Evolutionary conservation across 2,888 invertebrate genomes (phyloP).

Genomic region (Epirrhoe tristata): DNA sequence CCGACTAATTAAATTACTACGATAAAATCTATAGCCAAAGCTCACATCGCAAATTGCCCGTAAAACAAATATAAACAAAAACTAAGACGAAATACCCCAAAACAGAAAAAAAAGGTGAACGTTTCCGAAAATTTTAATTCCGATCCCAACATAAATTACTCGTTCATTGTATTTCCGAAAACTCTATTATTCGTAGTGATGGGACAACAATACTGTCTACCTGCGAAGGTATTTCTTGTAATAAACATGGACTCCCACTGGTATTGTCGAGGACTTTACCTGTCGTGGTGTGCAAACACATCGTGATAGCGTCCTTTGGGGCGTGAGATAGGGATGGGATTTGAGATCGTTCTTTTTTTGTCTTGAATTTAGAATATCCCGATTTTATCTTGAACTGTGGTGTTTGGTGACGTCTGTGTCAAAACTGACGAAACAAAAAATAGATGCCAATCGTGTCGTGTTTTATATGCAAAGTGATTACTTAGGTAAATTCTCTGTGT

Average conservation of each 20-base stretch:
- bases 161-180: conserved; percentile 83
- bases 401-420: conserved; percentile 26
- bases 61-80: conserved; percentile 79
- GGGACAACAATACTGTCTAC: conserved; percentile 74
- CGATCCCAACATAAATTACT: conserved; percentile 78
- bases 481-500: not conserved
- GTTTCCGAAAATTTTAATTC: conserved; percentile 78
- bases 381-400: conserved; percentile 31
- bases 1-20: conserved; percentile 68
- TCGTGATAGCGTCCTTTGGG: conserved; percentile 52
- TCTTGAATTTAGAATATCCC: conserved; percentile 24
- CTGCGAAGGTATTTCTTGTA: conserved; percentile 79
- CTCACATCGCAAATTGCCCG: conserved; percentile 72
- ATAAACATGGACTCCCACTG: conserved; percentile 76
- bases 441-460: not conserved
- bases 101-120: conserved; percentile 73
- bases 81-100: conserved; percentile 75
- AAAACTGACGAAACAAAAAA: conserved; percentile 13
- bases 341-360: conserved; percentile 34
- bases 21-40: conserved; percentile 56
- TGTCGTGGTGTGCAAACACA: conserved; percentile 79
- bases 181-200: conserved; percentile 80
- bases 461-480: not conserved
- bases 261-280: conserved; percentile 79
- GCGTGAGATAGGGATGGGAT: conserved; percentile 48